These are phyloP conservation scores for Cotesia chilonis DNA, from an alignment of 1,140 invertebrate genomes.

Conservation along the genomic window DNA sequence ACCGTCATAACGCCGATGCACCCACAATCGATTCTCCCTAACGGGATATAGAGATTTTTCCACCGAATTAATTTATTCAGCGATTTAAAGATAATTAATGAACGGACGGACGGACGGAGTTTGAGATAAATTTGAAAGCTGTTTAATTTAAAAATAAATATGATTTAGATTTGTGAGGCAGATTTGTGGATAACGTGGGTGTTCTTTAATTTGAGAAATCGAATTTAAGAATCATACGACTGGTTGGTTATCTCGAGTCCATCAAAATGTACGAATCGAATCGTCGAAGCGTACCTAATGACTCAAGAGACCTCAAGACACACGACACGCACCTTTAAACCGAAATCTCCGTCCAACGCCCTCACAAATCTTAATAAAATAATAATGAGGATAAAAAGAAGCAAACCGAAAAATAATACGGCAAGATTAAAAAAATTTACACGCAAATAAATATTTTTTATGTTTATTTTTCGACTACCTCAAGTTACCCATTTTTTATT, in stretches of 20 bases:
- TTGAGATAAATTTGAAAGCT: no score
- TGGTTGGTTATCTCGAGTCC: background rate
- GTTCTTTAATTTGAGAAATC: background rate
- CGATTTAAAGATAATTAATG: no score
- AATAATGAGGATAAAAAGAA: background rate
- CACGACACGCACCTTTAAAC: conserved; percentile 2
- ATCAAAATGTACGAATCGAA: conserved; percentile 4
- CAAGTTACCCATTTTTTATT: background rate
- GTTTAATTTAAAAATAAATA: no score
- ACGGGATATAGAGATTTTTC: background rate
- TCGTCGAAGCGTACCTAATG: background rate
- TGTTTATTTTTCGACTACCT: background rate
- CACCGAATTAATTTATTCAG: no score
- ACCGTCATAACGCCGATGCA: background rate
- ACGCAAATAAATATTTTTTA: background rate
- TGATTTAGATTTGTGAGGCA: no score
- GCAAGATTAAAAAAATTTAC: background rate
- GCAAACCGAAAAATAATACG: background rate
- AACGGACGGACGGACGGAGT: no score
- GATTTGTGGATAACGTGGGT: background rate
- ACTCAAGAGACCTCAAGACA: background rate
- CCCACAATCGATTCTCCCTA: background rate
- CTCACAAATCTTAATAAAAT: background rate
- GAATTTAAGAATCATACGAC: background rate
- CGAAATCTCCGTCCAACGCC: conserved; percentile 11